These are phyloP conservation scores for Elysia crispata DNA, from an alignment of 2,888 invertebrate genomes.

Conservation along the genomic window DNA sequence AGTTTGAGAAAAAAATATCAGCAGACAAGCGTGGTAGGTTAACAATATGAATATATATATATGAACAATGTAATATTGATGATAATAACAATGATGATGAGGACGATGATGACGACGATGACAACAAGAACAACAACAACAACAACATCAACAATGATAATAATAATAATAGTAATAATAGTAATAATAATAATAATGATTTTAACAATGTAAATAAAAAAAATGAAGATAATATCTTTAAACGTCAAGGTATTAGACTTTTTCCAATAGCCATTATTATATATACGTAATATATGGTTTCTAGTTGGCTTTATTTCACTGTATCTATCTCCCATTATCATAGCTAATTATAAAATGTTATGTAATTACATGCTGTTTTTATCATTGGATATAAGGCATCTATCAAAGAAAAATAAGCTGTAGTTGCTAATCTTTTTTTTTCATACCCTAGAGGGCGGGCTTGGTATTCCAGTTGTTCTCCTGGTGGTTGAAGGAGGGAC, in stretches of 20 bases:
- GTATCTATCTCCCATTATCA: too few species aligned
- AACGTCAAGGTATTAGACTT: too few species aligned
- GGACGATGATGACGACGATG: neutral
- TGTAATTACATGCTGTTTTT: too few species aligned
- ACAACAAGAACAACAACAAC: neutral
- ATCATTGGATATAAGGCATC: neutral
- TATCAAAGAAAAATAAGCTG: neutral
- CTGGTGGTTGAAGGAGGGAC: conserved; percentile 78
- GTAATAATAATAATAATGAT: neutral
- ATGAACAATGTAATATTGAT: neutral
- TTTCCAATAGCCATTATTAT: too few species aligned
- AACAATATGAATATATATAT: neutral
- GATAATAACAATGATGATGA: neutral
- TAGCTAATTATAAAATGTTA: too few species aligned
- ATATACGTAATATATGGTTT: too few species aligned
- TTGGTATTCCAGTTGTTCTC: conserved; percentile 77
- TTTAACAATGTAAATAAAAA: neutral
- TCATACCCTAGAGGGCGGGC: conserved; percentile 64
- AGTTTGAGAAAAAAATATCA: conserved; percentile 70
- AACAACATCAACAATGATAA: neutral
- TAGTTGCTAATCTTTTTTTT: neutral
- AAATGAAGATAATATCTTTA: neutral
- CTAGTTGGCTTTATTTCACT: too few species aligned
- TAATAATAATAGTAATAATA: neutral
- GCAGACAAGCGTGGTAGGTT: conserved; percentile 37